Percentiles rank a stretch among this genome's conserved stretches.
phyloP scores from a whole-genome alignment of 1,140 invertebrate genomes.

The Tetragnatha versicolor region DNA sequence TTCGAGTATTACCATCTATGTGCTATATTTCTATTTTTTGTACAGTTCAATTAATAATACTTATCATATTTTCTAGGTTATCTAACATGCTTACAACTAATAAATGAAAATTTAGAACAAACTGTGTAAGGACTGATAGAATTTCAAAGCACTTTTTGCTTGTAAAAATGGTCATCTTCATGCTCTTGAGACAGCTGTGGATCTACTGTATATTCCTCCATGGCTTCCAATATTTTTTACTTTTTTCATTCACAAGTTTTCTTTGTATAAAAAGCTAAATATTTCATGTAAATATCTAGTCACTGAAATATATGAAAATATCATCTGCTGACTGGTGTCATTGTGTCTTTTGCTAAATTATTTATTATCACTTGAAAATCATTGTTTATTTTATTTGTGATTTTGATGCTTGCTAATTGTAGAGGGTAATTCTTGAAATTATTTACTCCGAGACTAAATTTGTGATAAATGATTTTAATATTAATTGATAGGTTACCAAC shows the following conservation, averaged over 20 bases:
- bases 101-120: constrained; percentile 71
- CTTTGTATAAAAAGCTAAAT: constrained; percentile 22
- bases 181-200: constrained; percentile 26
- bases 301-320: constrained; percentile 10
- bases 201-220: constrained; percentile 23
- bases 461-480: no score
- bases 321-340: constrained; percentile 17
- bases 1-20: no score
- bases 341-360: not conserved
- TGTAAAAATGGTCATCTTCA: constrained; percentile 33
- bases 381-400: not conserved
- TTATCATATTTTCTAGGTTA: constrained; percentile 63
- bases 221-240: constrained; percentile 19
- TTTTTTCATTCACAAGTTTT: constrained; percentile 15
- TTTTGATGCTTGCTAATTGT: no score
- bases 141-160: constrained; percentile 22
- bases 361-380: not conserved
- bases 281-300: constrained; percentile 49
- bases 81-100: constrained; percentile 85
- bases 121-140: constrained; percentile 5
- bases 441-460: no score
- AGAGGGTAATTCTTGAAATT: no score
- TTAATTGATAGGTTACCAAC: no score
- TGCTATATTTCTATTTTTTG: no score
- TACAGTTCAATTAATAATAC: no score